Evolutionary conservation across 2,888 invertebrate genomes (phyloP).

Genomic region (Pyrocoelia pectoralis): DNA sequence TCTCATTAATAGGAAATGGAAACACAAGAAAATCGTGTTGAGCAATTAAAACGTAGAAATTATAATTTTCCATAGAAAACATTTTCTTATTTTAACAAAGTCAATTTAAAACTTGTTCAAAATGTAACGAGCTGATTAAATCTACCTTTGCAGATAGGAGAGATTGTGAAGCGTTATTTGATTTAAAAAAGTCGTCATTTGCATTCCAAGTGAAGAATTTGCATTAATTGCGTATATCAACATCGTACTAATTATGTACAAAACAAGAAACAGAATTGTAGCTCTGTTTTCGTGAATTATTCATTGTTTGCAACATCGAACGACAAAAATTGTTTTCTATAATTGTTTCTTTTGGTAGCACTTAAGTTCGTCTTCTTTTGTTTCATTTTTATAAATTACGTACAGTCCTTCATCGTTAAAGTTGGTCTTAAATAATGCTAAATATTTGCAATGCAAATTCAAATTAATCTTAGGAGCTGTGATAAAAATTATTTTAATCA

Average conservation of each 20-base stretch:
- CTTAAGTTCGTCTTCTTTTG: no score
- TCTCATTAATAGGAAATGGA: no score
- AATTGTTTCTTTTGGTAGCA: background rate
- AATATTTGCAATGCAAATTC: no score
- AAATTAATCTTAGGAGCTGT: no score
- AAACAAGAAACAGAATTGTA: conserved; percentile 1
- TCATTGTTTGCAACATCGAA: background rate
- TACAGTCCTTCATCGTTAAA: no score
- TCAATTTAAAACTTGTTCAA: background rate
- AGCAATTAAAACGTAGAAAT: background rate
- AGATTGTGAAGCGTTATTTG: background rate
- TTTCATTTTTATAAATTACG: no score
- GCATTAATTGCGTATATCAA: conserved; percentile 1
- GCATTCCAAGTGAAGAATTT: conserved; percentile 1
- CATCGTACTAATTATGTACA: background rate
- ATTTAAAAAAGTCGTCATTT: background rate
- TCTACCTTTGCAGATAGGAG: conserved; percentile 1
- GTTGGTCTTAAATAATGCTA: no score
- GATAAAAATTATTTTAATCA: no score
- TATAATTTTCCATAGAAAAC: background rate
- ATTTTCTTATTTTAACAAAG: background rate
- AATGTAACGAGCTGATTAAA: background rate
- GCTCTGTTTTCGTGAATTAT: background rate
- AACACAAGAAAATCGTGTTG: background rate
- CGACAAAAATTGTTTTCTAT: background rate